Conservation (phyloP, 2,113 vertebrate genomes). For the Sturnira hondurensis region DNA sequence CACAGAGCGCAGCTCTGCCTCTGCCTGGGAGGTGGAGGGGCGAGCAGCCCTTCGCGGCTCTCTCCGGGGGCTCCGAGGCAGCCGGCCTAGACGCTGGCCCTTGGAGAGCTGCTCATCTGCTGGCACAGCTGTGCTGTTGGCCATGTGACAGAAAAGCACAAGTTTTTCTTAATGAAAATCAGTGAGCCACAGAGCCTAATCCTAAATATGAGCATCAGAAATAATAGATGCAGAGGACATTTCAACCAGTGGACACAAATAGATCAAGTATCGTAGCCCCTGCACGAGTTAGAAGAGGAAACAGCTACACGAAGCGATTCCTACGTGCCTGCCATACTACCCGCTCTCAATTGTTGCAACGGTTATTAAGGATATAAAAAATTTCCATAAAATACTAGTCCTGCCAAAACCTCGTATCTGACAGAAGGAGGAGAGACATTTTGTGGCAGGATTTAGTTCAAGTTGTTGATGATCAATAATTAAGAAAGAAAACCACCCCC, state of each 20-base stretch:
- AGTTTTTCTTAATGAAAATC: not conserved
- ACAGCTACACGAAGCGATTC: not conserved
- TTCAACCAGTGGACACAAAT: not conserved
- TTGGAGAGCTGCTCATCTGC: conserved; percentile 30
- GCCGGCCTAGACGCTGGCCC: not conserved
- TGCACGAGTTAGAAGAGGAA: not conserved
- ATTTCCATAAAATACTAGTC: not conserved
- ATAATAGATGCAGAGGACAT: not conserved
- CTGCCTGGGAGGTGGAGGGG: not conserved
- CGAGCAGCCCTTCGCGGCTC: not conserved
- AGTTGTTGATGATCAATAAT: not conserved
- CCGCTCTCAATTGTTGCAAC: not conserved
- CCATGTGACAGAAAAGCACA: not conserved
- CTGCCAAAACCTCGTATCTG: not conserved
- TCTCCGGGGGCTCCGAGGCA: not conserved
- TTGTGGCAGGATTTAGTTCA: not conserved
- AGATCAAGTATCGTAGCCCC: not conserved
- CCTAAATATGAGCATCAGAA: not conserved
- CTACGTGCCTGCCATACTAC: not conserved
- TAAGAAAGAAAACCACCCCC: not conserved
- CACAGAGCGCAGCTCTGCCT: not conserved
- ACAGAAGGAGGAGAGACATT: not conserved
- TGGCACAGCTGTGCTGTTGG: conserved; percentile 23
- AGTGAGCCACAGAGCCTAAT: not conserved
- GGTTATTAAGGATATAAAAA: not conserved